These are phyloP conservation scores for Phenganax marumi DNA, from an alignment of 92 coral and sea anemone species.

Conservation along the genomic window DNA sequence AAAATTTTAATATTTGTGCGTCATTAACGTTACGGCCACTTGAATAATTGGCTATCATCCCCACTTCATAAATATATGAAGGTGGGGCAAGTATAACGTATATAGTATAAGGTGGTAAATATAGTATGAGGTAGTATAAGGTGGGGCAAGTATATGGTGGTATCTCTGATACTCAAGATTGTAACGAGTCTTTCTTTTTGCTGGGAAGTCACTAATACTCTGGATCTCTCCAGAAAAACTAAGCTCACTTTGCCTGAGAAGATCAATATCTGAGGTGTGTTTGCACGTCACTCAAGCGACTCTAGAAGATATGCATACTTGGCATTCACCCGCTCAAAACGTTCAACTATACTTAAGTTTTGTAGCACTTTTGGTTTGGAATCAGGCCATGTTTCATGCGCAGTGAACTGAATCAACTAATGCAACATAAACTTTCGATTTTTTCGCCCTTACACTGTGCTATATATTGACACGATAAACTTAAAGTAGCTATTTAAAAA, in stretches of 20 bases:
- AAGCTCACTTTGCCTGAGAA: slow-evolving; percentile 1
- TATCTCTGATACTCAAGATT: neutral
- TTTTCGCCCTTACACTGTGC: too few species aligned
- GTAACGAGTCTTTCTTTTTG: neutral
- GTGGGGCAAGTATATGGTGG: neutral
- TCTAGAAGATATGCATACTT: slow-evolving; percentile 2
- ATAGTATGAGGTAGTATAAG: too few species aligned
- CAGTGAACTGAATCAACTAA: too few species aligned
- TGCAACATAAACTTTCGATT: too few species aligned
- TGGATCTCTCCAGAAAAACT: neutral
- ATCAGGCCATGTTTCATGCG: too few species aligned
- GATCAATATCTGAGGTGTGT: neutral
- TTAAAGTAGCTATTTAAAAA: too few species aligned
- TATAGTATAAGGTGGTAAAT: too few species aligned
- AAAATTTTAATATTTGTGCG: slow-evolving; percentile 12
- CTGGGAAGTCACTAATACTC: neutral
- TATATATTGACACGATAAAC: too few species aligned
- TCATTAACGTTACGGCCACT: neutral
- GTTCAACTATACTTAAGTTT: too few species aligned
- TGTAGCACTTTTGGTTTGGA: too few species aligned
- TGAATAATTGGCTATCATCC: neutral
- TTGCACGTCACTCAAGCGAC: slow-evolving; percentile 8
- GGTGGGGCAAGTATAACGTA: neutral
- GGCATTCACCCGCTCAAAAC: neutral
- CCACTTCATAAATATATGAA: neutral